Evolutionary conservation across 2,888 invertebrate species (phyloP).

Genomic region (Tortrix viridana): DNA sequence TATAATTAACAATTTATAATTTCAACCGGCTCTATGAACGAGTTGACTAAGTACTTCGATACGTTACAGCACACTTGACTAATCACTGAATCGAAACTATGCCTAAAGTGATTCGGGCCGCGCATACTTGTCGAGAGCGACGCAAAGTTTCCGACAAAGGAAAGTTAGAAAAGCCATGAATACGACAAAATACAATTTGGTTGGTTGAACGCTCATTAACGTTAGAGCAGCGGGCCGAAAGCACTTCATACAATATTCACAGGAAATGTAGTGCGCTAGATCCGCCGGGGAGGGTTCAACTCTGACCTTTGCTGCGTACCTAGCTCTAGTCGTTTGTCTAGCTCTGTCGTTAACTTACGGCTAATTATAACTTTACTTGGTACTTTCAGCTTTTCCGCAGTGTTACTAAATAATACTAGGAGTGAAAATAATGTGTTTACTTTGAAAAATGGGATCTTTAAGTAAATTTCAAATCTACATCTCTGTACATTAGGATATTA

Average conservation of each 20-base stretch:
- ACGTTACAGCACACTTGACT: conserved; percentile 41
- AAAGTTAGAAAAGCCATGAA: conserved; percentile 52
- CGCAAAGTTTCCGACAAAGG: conserved; percentile 37
- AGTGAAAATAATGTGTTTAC: too few relatives aligned
- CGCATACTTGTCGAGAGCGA: conserved; percentile 28
- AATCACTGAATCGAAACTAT: conserved; percentile 53
- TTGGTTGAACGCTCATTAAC: conserved; percentile 58
- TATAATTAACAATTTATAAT: too few relatives aligned
- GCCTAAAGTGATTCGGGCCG: conserved; percentile 50
- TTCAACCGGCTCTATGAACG: too few relatives aligned
- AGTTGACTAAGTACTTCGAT: too few relatives aligned
- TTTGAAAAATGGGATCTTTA: too few relatives aligned
- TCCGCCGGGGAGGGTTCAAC: conserved; percentile 52
- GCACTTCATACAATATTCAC: conserved; percentile 59
- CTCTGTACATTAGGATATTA: too few relatives aligned
- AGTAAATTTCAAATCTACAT: too few relatives aligned
- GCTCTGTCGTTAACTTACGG: conserved; percentile 9
- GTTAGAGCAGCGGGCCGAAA: conserved; percentile 36
- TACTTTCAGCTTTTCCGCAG: neutral
- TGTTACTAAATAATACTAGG: too few relatives aligned
- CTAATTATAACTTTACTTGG: neutral
- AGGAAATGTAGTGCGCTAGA: conserved; percentile 53
- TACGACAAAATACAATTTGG: conserved; percentile 54
- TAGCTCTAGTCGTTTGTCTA: conserved; percentile 15
- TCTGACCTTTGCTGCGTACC: conserved; percentile 44